These are phyloP conservation scores for Euzetes globulus DNA, from an alignment of 2,888 invertebrate genomes.

Conservation along the genomic window DNA sequence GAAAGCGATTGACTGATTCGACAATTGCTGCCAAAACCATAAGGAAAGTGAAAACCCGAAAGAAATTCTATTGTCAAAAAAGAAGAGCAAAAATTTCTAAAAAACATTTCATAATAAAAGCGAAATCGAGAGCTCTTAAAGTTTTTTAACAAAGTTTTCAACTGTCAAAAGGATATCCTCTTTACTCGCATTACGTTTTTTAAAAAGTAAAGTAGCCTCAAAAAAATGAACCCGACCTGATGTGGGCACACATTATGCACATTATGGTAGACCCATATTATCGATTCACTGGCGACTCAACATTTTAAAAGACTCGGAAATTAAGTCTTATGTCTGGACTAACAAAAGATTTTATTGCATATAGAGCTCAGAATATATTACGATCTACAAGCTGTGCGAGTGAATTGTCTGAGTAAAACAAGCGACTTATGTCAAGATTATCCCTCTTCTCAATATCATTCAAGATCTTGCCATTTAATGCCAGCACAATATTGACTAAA, in stretches of 20 bases:
- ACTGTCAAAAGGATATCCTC: constrained; percentile 16
- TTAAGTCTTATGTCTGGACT: too few species aligned
- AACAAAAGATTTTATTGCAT: too few species aligned
- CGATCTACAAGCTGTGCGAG: too few species aligned
- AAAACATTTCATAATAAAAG: not conserved
- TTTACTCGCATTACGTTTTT: not conserved
- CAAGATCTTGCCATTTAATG: too few species aligned
- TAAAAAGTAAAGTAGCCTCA: not conserved
- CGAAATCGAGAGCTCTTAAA: constrained; percentile 1
- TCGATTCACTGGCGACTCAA: too few species aligned
- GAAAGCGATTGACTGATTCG: not conserved
- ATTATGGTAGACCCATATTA: too few species aligned
- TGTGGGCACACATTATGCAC: not conserved
- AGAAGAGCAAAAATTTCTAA: not conserved
- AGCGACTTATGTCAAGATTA: too few species aligned
- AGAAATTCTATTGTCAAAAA: not conserved
- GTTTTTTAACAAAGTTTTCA: not conserved
- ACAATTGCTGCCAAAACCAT: not conserved
- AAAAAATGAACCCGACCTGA: not conserved
- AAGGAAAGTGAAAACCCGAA: not conserved
- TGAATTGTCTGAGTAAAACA: too few species aligned
- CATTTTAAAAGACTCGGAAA: too few species aligned
- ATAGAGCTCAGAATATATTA: too few species aligned
- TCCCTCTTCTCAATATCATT: too few species aligned
- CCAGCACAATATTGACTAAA: too few species aligned